phyloP scores from a whole-genome alignment of 1,140 invertebrate genomes.

The Bombus consobrinus region DNA sequence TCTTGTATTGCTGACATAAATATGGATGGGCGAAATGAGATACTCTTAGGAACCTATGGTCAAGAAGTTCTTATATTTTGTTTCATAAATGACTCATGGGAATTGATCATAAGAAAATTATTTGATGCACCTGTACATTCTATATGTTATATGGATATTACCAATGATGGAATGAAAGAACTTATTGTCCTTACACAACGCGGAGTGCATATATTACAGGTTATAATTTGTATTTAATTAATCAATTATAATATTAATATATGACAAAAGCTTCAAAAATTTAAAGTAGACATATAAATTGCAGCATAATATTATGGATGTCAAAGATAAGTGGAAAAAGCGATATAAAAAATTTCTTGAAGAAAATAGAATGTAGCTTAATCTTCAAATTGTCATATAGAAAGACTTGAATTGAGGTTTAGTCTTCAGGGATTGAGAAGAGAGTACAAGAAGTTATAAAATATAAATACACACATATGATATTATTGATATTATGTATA shows the following conservation, averaged over 20 bases:
- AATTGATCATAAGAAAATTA: slow-evolving; percentile 80
- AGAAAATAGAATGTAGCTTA: slow-evolving; percentile 25
- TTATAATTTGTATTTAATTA: slow-evolving; percentile 60
- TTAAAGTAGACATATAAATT: slow-evolving; percentile 45
- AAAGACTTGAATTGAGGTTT: not conserved
- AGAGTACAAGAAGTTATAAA: not conserved
- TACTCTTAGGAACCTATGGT: slow-evolving; percentile 88
- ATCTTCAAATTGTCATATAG: not conserved
- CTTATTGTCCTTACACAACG: slow-evolving; percentile 87
- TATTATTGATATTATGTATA: not conserved
- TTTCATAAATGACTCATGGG: slow-evolving; percentile 80
- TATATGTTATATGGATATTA: slow-evolving; percentile 86
- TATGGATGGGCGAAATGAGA: slow-evolving; percentile 89
- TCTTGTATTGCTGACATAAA: slow-evolving; percentile 87
- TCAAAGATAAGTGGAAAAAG: slow-evolving; percentile 74
- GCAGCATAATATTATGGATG: slow-evolving; percentile 74
- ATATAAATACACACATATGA: slow-evolving; percentile 15
- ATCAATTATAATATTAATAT: slow-evolving; percentile 21
- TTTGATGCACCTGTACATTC: slow-evolving; percentile 86
- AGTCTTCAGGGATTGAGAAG: not conserved
- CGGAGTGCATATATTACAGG: slow-evolving; percentile 88
- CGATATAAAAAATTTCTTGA: slow-evolving; percentile 62
- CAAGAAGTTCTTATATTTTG: slow-evolving; percentile 86
- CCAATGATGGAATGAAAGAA: slow-evolving; percentile 88
- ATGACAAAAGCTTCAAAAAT: slow-evolving; percentile 19